Evolutionary conservation across 2,797 vertebrate species (phyloP), one percentile per base, ranked within the genome.

Genomic region (Leptoclinus maculatus): DNA sequence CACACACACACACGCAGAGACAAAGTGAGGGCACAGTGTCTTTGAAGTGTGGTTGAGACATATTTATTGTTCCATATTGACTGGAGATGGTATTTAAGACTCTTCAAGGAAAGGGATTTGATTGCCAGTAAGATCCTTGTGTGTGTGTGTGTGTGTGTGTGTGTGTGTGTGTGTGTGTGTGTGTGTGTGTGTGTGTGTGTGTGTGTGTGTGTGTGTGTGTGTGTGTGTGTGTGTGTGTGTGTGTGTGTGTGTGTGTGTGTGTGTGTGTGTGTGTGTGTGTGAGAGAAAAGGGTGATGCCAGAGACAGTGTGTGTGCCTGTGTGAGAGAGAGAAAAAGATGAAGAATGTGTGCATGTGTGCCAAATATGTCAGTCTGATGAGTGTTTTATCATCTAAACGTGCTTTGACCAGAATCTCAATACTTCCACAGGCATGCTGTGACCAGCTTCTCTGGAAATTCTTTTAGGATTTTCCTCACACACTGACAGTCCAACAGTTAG

Each of bases 41-140:
- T 91, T 87, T 91, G 89, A 92, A 90, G 84, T 86, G 80, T 45
- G 38, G 56, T 75, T 75, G 41, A 81, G 85, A 77, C 76, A 87
- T 80, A 87, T 91, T 88, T 89, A 89, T 77, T 85, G 78, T 79
- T 81, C 69, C 76, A 80, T 79, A 84, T 76, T 87, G 81, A 89
- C 76, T 57, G 12, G 66, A 69, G 72, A 83, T 81, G 84, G 71
- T 79, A 87, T 87, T 92, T 86, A 86, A 88, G 82, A 89, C 66
- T 85, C 63, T 83, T 83, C 65, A 80, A 85, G 74, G 58, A 80
- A 80, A 88, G 66, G 34, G 64, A 84, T 84, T 75, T 6, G 21
- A 88, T 80, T 78, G 38, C 69, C 58, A 51, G 57, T 17, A 59
- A 74, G 68, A 59, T 70, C 87, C 57, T 80, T 80, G 13, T 83